Base-by-base conservation (phyloP, 2,113 vertebrate species). In the Physeter macrocephalus region DNA sequence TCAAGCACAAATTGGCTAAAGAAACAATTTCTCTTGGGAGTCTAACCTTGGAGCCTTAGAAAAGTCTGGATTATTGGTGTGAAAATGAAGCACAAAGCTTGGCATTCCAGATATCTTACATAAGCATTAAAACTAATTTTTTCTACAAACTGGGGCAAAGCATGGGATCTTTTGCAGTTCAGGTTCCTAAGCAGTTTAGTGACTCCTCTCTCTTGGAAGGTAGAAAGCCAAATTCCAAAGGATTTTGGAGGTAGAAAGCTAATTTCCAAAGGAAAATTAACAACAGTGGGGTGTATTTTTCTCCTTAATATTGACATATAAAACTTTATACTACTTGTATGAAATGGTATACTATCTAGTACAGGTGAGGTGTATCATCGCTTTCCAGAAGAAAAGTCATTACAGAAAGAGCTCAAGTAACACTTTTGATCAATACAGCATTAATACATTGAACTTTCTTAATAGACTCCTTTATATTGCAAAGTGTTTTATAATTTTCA, bases 11-110 rank as follows among this genome's bases (percentile, higher is more conserved):
- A 94, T 85, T 95, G 69, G 43, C 52, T 88, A 71, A 97, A 95
- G 80, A 94, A 97, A 90, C 25, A 90, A 59, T 95, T 95, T 97
- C 90, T 92, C 90, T 86, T 64, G 87, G 93, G 83, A 97, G 17
- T 88, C 59, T 69, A 88, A 96, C 80, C 34, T 95, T 90, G 52
- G 43, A 36, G 62, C 6, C 78, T 87, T 86, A 95, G 74, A 92
- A 59, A 84, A 85, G n/a, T 41, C 59, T 85, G 75, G 66, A 25
- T 90, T 95, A 85, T 96, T 97, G 88, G 83, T 67, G 46, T 89
- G 66, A 93, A 96, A 97, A 90, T 2, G 29, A 95, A 95, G 25
- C 74, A 88, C 52, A 90, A 82, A 88, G 3, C 41, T 81, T 88
- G 52, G 75, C 21, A 78, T 95, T 92, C 4, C 52, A 82, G 49